These are phyloP conservation scores for Bombus ignitus DNA, from an alignment of 1,140 invertebrate genomes.

Conservation along the genomic window DNA sequence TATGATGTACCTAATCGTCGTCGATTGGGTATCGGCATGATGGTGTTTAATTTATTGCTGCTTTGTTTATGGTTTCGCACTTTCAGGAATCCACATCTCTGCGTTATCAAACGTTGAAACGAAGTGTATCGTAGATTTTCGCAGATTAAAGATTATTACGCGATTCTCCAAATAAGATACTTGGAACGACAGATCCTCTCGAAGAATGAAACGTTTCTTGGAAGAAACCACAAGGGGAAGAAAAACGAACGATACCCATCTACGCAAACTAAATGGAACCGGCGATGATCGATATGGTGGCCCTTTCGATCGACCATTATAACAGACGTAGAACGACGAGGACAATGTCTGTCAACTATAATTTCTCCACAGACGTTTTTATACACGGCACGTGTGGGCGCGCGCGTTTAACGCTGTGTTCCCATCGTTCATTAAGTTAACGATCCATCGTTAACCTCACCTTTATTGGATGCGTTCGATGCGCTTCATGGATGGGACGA, in stretches of 20 bases:
- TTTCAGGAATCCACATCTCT: background rate
- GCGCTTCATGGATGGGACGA: constrained; percentile 9
- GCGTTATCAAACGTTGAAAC: background rate
- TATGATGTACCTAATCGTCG: background rate
- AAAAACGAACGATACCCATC: background rate
- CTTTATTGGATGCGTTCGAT: constrained; percentile 76
- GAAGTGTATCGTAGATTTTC: background rate
- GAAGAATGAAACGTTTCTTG: background rate
- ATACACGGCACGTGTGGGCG: constrained; percentile 58
- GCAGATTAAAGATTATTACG: background rate
- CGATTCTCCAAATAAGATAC: background rate
- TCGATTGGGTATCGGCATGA: accelerated
- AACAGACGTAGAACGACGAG: constrained; percentile 38
- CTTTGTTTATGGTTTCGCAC: background rate
- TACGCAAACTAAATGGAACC: background rate
- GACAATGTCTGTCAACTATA: constrained; percentile 58
- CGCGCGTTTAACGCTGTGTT: constrained; percentile 71
- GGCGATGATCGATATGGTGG: constrained; percentile 40
- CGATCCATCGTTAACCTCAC: constrained; percentile 77
- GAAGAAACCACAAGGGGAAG: background rate
- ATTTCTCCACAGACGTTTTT: constrained; percentile 63
- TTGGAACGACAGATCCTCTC: background rate
- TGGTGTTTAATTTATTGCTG: background rate
- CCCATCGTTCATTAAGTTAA: constrained; percentile 79
- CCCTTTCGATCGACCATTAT: constrained; percentile 52